A percentile compares a stretch with the other conserved stretches of the same genome.
phyloP scores from a whole-genome alignment of 2,888 invertebrate genomes.

The Rhopalosiphum nymphaeae region DNA sequence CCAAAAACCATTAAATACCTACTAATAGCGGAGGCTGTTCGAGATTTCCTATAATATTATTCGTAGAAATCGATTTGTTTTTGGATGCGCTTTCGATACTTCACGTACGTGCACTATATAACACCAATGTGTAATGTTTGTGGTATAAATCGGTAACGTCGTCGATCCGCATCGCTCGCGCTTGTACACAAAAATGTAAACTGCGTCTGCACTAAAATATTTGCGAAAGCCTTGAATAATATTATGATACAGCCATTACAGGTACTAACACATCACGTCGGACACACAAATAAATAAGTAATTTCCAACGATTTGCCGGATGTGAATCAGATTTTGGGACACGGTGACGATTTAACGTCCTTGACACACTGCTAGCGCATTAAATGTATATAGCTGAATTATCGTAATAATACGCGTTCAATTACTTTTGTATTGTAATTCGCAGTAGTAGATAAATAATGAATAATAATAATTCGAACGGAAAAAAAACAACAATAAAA shows the following conservation, averaged over 20 bases:
- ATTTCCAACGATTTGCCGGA: not conserved
- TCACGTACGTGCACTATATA: not conserved
- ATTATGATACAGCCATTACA: not conserved
- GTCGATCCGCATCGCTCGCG: not conserved
- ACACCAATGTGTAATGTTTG: not conserved
- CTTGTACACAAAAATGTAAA: not conserved
- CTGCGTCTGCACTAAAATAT: not conserved
- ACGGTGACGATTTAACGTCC: not conserved
- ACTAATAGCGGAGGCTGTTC: not conserved
- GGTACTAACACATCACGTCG: not conserved
- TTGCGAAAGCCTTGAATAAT: not conserved
- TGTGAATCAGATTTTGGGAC: not conserved
- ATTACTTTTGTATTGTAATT: not conserved
- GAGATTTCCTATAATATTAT: not conserved
- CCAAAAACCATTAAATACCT: not conserved
- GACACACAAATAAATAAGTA: not conserved
- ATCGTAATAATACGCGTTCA: not conserved
- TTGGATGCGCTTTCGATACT: not conserved
- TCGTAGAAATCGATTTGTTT: not conserved
- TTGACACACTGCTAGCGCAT: conserved; percentile 5
- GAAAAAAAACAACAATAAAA: not conserved
- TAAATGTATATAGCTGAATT: not conserved
- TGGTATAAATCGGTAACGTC: not conserved
- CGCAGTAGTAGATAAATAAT: not conserved
- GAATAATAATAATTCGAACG: not conserved